These are phyloP conservation scores for Pentamera pediparva DNA, from an alignment of 53 echinoderm and acorn worm genomes.

Conservation along the genomic window DNA sequence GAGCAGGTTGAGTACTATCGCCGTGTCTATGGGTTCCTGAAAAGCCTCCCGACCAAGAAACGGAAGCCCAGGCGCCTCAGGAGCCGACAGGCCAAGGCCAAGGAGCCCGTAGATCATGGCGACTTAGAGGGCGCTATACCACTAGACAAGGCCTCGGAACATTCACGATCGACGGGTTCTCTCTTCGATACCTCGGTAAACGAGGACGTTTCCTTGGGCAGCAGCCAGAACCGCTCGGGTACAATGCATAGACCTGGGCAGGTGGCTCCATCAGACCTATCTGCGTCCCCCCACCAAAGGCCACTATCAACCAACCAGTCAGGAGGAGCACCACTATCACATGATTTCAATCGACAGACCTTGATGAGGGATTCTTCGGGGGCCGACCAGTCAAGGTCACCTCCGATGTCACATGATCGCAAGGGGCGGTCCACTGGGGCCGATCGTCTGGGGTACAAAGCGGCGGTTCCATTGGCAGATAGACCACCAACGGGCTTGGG, in stretches of 20 bases:
- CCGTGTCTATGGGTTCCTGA: conserved; percentile 23
- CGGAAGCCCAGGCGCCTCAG: conserved; percentile 16
- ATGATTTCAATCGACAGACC: neutral
- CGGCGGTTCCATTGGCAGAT: neutral
- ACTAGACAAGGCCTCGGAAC: neutral
- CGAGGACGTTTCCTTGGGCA: conserved; percentile 10
- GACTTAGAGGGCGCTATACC: neutral
- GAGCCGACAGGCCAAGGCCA: conserved; percentile 9
- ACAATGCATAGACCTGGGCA: no score
- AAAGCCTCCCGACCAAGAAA: conserved; percentile 24
- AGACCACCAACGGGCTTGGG: conserved; percentile 15
- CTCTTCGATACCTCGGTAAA: conserved; percentile 5
- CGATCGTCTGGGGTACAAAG: neutral
- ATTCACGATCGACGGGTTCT: conserved; percentile 7
- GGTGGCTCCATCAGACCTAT: no score
- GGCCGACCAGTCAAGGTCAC: neutral
- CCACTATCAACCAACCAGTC: neutral
- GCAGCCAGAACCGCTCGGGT: no score
- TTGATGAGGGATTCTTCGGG: neutral
- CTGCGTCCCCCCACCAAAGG: neutral
- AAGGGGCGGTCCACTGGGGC: neutral
- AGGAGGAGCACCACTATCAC: neutral
- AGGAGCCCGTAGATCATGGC: neutral
- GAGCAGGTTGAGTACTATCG: conserved; percentile 31
- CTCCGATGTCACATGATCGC: no score